Evolutionary conservation across 2,888 invertebrate species (phyloP).

Genomic region (Aelia acuminata): DNA sequence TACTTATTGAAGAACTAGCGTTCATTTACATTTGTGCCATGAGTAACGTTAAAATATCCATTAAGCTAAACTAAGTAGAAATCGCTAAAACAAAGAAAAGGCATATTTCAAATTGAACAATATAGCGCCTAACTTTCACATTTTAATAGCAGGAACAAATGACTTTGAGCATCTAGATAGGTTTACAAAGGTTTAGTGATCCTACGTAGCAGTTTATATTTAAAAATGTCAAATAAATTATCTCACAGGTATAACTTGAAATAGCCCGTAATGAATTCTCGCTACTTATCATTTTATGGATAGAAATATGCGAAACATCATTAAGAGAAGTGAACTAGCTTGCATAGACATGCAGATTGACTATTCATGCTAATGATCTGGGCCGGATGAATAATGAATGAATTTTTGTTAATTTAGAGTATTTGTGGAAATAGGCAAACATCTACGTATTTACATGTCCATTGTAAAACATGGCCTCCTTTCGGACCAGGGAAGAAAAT

Average conservation of each 20-base stretch:
- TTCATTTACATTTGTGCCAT: background rate
- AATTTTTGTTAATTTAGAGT: conserved; percentile 31
- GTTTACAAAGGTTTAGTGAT: background rate
- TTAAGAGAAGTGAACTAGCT: conserved; percentile 4
- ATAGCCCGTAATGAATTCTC: background rate
- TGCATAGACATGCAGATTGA: conserved; percentile 37
- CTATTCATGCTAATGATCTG: conserved; percentile 37
- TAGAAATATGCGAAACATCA: background rate
- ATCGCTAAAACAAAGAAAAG: background rate
- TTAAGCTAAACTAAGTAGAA: background rate
- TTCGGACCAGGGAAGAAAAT: conserved; percentile 4
- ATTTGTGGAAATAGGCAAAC: conserved; percentile 28
- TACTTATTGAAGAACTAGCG: background rate
- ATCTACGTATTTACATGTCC: conserved; percentile 23
- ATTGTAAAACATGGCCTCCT: conserved; percentile 32
- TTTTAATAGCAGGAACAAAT: background rate
- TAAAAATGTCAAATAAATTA: background rate
- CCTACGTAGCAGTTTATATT: background rate
- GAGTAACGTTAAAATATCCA: background rate
- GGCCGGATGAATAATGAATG: conserved; percentile 21
- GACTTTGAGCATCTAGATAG: background rate
- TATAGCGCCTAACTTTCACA: background rate
- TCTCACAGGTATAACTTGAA: background rate
- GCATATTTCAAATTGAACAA: background rate
- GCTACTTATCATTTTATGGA: background rate